phyloP scores from a whole-genome alignment of 2,113 vertebrate genomes.

The Apteryx owenii region DNA sequence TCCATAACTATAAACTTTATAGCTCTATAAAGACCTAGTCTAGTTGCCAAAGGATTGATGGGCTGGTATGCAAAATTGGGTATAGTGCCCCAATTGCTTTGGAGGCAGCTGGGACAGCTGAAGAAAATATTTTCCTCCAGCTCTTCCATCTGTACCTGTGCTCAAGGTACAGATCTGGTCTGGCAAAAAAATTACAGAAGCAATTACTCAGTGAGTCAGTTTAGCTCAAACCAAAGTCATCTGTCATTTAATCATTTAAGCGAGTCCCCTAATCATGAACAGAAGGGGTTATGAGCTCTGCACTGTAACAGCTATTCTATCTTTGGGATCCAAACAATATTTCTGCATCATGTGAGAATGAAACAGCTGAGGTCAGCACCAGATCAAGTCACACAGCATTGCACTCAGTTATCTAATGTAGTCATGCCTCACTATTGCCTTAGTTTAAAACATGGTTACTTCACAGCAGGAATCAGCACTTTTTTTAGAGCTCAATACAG shows the following conservation, averaged over 20 bases:
- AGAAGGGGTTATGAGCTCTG: no score
- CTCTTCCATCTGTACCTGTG: neutral
- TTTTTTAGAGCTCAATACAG: constrained; percentile 30
- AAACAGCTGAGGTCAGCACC: constrained; percentile 50
- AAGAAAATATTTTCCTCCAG: neutral
- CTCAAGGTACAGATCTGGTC: neutral
- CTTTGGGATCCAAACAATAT: neutral
- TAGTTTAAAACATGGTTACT: constrained; percentile 25
- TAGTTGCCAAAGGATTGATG: neutral
- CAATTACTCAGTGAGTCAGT: neutral
- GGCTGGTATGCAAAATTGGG: neutral
- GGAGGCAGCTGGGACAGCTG: neutral
- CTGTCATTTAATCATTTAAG: neutral
- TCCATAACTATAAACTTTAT: neutral
- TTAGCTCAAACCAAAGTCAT: neutral
- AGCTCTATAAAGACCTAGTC: neutral
- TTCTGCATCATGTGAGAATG: neutral
- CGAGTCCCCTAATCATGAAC: no score
- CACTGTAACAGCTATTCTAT: neutral
- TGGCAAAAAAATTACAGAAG: neutral
- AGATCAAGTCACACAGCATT: constrained; percentile 10
- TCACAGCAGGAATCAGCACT: constrained; percentile 16
- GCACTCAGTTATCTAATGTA: constrained; percentile 21
- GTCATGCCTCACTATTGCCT: constrained; percentile 30
- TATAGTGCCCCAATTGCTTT: neutral